Percentiles rank a stretch among this genome's conserved stretches.
These are phyloP conservation scores for Polymixis flavicincta DNA, from an alignment of 2,888 invertebrate species.

Conservation along the genomic window DNA sequence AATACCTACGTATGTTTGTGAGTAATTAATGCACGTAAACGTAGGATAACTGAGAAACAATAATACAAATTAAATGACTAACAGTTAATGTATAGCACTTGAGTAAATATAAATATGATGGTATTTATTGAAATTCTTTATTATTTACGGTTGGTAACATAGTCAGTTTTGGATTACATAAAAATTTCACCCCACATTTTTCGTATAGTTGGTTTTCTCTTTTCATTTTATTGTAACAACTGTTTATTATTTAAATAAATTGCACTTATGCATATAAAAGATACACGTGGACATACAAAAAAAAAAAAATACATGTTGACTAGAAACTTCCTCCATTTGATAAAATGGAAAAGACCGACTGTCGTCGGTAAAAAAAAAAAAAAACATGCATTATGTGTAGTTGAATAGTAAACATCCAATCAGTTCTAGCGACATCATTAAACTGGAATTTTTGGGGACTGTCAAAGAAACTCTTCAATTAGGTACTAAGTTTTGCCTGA, in stretches of 20 bases:
- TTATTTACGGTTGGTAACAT: conserved; percentile 12
- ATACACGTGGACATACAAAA: too few relatives aligned
- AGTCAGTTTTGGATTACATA: background rate
- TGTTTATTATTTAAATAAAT: background rate
- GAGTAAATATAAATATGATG: conserved; percentile 23
- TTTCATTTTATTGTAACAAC: background rate
- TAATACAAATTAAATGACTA: conserved; percentile 27
- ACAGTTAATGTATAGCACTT: conserved; percentile 5
- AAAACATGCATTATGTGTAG: background rate
- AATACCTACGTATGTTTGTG: conserved; percentile 40
- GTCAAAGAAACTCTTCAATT: background rate
- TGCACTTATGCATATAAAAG: background rate
- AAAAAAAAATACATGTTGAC: too few relatives aligned
- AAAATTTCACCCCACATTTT: background rate
- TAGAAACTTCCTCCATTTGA: too few relatives aligned
- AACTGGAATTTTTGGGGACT: background rate
- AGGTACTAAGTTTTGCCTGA: background rate
- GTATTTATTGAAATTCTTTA: conserved; percentile 19
- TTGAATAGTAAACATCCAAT: background rate
- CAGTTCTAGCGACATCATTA: background rate
- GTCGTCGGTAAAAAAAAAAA: too few relatives aligned
- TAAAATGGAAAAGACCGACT: too few relatives aligned
- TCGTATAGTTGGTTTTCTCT: background rate
- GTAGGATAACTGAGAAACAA: conserved; percentile 25
- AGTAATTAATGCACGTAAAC: conserved; percentile 39